Evolutionary conservation across 2,888 invertebrate species (phyloP), one percentile per base, ranked within the genome.

Genomic region (Sesamia inferens): DNA sequence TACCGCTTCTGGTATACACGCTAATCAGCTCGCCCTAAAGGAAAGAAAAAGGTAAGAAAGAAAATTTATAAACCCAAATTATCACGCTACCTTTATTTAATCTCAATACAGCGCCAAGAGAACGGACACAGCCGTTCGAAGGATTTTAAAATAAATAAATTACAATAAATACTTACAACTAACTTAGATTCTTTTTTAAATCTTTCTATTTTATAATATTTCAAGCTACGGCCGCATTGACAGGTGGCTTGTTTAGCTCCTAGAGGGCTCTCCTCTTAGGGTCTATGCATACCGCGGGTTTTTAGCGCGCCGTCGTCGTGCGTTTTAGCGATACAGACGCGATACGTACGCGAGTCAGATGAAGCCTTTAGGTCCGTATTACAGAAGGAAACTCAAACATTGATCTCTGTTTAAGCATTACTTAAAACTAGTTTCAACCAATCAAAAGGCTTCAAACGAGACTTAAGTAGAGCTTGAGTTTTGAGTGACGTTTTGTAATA

Each of bases 101-200:
- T 44, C 19, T 47, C 47, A 13, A 31, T 6, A 13, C 1, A n/a
- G 48, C 31, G 39, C 31, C 44, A 10, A 71, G 39, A 42, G 42
- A 1, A 71, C 42, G 70, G 47, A 5, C 51, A 14, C 54, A 70
- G 22, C 47, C 71, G 54, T 71, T 59, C n/a, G 10, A 24, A 44
- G 10, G 64, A 14, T n/a, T 65, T 42, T 48, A 55, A 5, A 3
- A 24, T 39, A 64, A 64, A 10, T 31, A 31, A 31, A 31, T 1
- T 31, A 31, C 31, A 76, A 75, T 69, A 75, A 75, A 75, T 75
- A 75, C 68, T 68, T 64, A 76, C 13, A 71, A 59, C 39, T 71
- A 51, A 51, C 51, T n/a, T n/a, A 74, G 61, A 47, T 31, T 31
- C 19, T 42, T 55, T 31, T 47, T 0, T 14, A 66, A 51, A n/a